phyloP scores from a whole-genome alignment of 2,113 vertebrate genomes.

The Aleadryas rufinucha region DNA sequence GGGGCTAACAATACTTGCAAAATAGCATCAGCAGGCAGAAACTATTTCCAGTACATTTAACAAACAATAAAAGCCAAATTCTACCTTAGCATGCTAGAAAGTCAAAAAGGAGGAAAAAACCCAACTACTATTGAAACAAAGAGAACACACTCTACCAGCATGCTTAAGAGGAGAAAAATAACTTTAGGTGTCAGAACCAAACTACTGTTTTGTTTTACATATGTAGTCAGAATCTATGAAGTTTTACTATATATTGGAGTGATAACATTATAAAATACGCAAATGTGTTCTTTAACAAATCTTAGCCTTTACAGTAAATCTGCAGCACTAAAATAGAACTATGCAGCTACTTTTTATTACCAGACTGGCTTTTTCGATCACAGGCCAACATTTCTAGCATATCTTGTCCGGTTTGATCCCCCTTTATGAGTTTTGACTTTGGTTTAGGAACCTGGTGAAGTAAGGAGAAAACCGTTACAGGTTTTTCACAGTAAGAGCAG shows the following conservation, averaged over 20 bases:
- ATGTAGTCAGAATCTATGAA: neutral
- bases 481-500: neutral
- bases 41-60: neutral
- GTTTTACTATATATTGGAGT: neutral
- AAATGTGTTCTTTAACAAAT: neutral
- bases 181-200: neutral
- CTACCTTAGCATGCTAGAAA: neutral
- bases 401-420: slow-evolving; percentile 77
- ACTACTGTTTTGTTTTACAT: neutral
- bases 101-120: neutral
- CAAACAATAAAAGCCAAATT: neutral
- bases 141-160: neutral
- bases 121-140: neutral
- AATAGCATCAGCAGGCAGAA: neutral
- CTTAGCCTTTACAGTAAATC: neutral
- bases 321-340: neutral
- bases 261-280: neutral
- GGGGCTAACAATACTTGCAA: neutral
- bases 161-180: neutral
- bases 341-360: slow-evolving; percentile 55
- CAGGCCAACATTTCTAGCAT: slow-evolving; percentile 83
- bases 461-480: neutral
- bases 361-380: slow-evolving; percentile 93
- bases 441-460: slow-evolving; percentile 84
- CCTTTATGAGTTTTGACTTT: slow-evolving; percentile 86